phyloP scores from a whole-genome alignment of 1,140 invertebrate genomes.

The Delia radicum region DNA sequence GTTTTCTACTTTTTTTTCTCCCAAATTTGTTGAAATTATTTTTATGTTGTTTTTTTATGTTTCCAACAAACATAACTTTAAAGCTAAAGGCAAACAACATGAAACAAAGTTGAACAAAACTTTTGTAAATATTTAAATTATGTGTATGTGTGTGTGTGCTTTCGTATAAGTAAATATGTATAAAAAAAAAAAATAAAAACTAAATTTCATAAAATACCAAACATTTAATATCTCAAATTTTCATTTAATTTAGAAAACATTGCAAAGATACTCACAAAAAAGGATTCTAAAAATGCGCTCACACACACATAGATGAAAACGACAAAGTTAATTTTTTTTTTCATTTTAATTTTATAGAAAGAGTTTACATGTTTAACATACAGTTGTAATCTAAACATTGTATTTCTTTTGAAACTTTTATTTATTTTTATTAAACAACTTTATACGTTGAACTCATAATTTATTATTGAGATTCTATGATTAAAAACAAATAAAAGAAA shows the following conservation, averaged over 20 bases:
- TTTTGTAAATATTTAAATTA: slow-evolving; percentile 12
- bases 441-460: not conserved
- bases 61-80: slow-evolving; percentile 8
- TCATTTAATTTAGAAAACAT: not conserved
- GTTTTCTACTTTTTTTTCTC: too few relatives aligned
- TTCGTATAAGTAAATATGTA: not conserved
- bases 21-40: slow-evolving; percentile 14
- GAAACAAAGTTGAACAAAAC: slow-evolving; percentile 12
- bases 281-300: not conserved
- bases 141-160: not conserved
- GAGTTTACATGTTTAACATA: not conserved
- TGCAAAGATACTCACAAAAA: too few relatives aligned
- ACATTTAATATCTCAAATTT: not conserved
- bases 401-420: not conserved
- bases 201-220: not conserved
- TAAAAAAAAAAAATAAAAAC: not conserved
- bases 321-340: not conserved
- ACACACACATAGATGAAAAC: not conserved
- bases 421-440: not conserved
- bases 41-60: slow-evolving; percentile 1
- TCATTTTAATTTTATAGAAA: not conserved
- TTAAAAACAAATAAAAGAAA: not conserved
- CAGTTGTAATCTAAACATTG: not conserved
- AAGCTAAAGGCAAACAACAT: slow-evolving; percentile 13
- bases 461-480: not conserved